Evolutionary conservation across 2,797 vertebrate species (phyloP), one percentile per base, ranked within the genome.

Genomic region (Phrynocephalus guinanensis): DNA sequence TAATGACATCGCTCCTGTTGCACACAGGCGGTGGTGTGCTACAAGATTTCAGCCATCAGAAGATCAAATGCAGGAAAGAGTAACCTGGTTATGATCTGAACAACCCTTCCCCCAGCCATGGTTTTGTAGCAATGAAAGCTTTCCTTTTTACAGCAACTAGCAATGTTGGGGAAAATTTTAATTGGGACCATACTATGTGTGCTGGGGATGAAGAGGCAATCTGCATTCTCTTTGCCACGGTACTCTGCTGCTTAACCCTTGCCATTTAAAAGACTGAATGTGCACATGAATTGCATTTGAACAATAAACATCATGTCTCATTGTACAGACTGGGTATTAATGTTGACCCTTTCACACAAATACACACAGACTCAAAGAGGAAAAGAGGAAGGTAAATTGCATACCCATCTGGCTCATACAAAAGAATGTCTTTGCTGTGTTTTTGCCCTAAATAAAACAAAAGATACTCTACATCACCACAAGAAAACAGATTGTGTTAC

Each of bases 341-440:
- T 75, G 38, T 44, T 44, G 20, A 44, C 22, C 22, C 7, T 38
- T 20, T 44, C 4, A n/a, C 50, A 79, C 5, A 79, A 71, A 30
- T 50, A 70, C 73, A 60, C 11, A 16, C 18, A 15, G 16, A 52
- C 44, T n/a, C 7, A 48, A 18, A 73, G 30, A 89, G 30, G 71
- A 66, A 79, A 87, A 56, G 6, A 28, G 90, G 85, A 28, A 82
- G 90, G 26, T 44, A 26, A 88, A 89, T 92, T 38, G 52, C 60
- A 84, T 86, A 78, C 80, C 81, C 72, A 90, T 56, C 13, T 18
- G 85, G 76, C 87, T 92, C 88, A 93, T 95, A 90, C 92, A 92
- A 93, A 94, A 85, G 89, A 91, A 88, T n/a, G 82, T 82, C 88
- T 88, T 92, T 93, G 89, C 88, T 71, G 70, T 94, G 90, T 92